These are phyloP conservation scores for Platycheirus albimanus DNA, from an alignment of 2,888 invertebrate genomes.

Conservation along the genomic window DNA sequence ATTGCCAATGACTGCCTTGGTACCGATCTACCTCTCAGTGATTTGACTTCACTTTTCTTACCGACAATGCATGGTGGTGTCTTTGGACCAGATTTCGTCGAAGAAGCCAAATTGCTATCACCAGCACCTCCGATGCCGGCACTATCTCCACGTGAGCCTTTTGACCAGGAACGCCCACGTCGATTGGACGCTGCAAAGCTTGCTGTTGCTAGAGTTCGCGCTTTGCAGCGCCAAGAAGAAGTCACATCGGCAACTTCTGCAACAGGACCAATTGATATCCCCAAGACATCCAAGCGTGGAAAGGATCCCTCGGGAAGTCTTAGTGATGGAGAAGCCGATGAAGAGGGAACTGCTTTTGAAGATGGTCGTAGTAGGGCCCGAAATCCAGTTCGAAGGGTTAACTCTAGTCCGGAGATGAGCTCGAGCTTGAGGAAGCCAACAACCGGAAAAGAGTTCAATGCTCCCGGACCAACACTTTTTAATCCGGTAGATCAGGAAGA, in stretches of 20 bases:
- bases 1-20: constrained; percentile 84
- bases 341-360: constrained; percentile 82
- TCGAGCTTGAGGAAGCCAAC: constrained; percentile 89
- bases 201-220: constrained; percentile 77
- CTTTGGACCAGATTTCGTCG: constrained; percentile 80
- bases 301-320: constrained; percentile 80
- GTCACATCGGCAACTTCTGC: constrained; percentile 78
- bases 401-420: constrained; percentile 96
- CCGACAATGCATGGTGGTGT: constrained; percentile 84
- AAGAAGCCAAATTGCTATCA: constrained; percentile 73
- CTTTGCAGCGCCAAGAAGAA: constrained; percentile 82
- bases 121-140: constrained; percentile 34
- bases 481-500: constrained; percentile 77
- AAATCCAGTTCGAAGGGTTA: constrained; percentile 93
- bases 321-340: constrained; percentile 83
- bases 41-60: constrained; percentile 86
- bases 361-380: constrained; percentile 84
- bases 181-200: constrained; percentile 71
- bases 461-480: constrained; percentile 54
- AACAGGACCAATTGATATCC: constrained; percentile 87
- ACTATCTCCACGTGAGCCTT: constrained; percentile 53
- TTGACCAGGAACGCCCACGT: constrained; percentile 52
- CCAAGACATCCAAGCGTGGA: constrained; percentile 84
- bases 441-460: constrained; percentile 61
- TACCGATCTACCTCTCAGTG: constrained; percentile 83